Conservation (phyloP, 2,888 invertebrate species). For the Timandra comae region DNA sequence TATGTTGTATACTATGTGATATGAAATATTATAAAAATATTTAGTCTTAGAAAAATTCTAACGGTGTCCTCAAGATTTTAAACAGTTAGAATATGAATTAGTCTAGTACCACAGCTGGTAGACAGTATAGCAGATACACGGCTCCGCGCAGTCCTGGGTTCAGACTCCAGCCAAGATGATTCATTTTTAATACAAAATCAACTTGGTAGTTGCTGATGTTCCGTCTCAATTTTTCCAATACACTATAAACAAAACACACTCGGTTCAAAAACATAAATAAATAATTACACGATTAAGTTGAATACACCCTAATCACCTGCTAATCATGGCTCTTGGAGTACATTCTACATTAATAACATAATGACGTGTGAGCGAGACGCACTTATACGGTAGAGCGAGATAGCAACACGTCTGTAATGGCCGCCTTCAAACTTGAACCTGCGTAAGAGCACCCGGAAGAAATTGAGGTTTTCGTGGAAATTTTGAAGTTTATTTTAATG, state of each 20-base stretch:
- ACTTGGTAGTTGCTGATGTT: background rate
- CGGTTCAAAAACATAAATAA: conserved; percentile 70
- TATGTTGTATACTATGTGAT: too few species aligned
- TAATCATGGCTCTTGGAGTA: conserved; percentile 66
- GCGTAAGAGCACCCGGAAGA: too few species aligned
- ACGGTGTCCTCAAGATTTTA: too few species aligned
- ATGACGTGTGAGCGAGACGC: conserved; percentile 50
- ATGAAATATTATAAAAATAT: too few species aligned
- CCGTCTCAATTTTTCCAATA: conserved; percentile 26
- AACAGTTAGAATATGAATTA: too few species aligned
- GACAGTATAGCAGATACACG: too few species aligned
- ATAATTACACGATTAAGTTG: conserved; percentile 73
- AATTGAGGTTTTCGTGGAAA: too few species aligned
- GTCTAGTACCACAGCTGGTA: too few species aligned
- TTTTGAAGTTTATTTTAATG: too few species aligned
- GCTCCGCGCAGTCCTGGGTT: too few species aligned
- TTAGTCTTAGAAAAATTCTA: too few species aligned
- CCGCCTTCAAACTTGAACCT: too few species aligned
- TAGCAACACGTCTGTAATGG: conserved; percentile 1
- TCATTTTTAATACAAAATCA: background rate
- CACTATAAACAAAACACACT: conserved; percentile 64
- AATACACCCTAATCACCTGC: conserved; percentile 71
- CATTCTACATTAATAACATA: conserved; percentile 61
- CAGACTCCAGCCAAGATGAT: background rate
- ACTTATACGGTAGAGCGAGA: conserved; percentile 27